Base-by-base conservation (phyloP, 2,113 vertebrate genomes). In the Caracal caracal region DNA sequence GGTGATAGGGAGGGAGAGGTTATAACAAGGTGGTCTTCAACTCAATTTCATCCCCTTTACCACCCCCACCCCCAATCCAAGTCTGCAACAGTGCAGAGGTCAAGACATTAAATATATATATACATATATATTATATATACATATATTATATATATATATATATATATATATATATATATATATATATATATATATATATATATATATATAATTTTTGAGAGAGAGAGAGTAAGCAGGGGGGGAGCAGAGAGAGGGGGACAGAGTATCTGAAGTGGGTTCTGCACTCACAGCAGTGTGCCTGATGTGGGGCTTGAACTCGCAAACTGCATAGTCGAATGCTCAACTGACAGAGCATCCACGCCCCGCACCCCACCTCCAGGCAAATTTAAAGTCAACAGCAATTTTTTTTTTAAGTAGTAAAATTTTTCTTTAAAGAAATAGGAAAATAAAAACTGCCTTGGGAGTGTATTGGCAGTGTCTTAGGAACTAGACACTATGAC, bases 361-460 rank as follows among this genome's bases (percentile, higher is more conserved):
- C 56, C 56, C 20, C 7, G 20, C 56, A 59, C 56, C 56, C 7
- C 56, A 59, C 56, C 33, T 75, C 40, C 10, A 76, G 49, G 33
- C 49, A 92, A 61, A 83, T 20, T 40, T 28, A 40, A 53, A 2
- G 13, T 26, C n/a, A 71, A 15, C 7, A 63, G 35, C 2, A 84
- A 94, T 73, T 49, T 22, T 59, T 35, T 35, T 35, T 82, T 75
- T 17, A n/a, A 94, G 13, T 90, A 53, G 4, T 22, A 61, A 47
- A 73, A 8, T 65, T 59, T 85, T 79, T 92, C 56, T 88, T 88
- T 79, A 80, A 65, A 93, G 47, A 82, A 90, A 88, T 43, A 43
- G 33, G 47, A 40, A 35, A 56, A 75, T 43, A 75, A 28, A 43
- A 20, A 2, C 8, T 83, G 20, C 49, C 10, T 66, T 76, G 53